phyloP scores from a whole-genome alignment of 2,113 vertebrate species.

The Seriola aureovittata region DNA sequence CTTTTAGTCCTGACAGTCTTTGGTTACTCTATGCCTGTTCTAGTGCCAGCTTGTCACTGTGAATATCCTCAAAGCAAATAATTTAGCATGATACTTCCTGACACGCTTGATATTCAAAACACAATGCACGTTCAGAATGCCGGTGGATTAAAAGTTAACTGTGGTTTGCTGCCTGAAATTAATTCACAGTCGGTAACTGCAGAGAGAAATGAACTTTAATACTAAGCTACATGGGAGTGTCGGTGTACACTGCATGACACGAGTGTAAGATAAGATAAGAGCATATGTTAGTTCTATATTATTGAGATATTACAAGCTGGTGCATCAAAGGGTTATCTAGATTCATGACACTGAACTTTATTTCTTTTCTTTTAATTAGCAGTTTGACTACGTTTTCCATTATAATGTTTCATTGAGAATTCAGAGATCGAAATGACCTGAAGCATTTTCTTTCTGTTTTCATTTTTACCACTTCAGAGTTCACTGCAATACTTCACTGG shows the following conservation, averaged over 20 bases:
- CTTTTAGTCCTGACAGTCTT: slow-evolving; percentile 20
- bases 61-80: slow-evolving; percentile 50
- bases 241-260: not conserved
- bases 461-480: not conserved
- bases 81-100: slow-evolving; percentile 27
- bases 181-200: slow-evolving; percentile 11
- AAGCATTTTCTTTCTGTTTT: not conserved
- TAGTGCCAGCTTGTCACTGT: slow-evolving; percentile 29
- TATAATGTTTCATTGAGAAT: not conserved
- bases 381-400: not conserved
- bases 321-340: not conserved
- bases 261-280: slow-evolving; percentile 14
- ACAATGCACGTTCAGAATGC: slow-evolving; percentile 19
- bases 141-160: slow-evolving; percentile 31
- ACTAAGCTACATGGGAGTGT: not conserved
- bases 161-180: slow-evolving; percentile 23
- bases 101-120: slow-evolving; percentile 52
- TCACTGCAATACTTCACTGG: not conserved
- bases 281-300: not conserved
- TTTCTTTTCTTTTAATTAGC: too few relatives aligned
- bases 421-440: not conserved
- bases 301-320: not conserved
- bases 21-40: not conserved
- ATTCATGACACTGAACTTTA: too few relatives aligned
- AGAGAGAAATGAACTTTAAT: not conserved